These are phyloP conservation scores for Thumatha senex DNA, from an alignment of 2,888 invertebrate species.

Conservation along the genomic window DNA sequence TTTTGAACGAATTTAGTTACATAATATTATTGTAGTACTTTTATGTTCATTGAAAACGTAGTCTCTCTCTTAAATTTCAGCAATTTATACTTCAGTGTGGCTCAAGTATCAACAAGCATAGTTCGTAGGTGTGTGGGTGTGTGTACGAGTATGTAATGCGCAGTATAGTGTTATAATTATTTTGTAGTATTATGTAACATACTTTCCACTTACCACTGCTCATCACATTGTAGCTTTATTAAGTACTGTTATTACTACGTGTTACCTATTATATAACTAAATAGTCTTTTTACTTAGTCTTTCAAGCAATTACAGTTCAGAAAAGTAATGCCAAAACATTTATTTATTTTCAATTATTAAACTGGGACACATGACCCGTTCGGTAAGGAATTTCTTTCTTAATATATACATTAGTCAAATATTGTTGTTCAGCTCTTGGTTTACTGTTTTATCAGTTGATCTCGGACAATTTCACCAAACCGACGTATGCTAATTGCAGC, in stretches of 20 bases:
- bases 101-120: not conserved
- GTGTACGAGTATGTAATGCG: constrained; percentile 11
- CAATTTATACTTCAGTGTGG: constrained; percentile 19
- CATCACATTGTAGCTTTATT: constrained; percentile 5
- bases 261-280: not conserved
- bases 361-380: not conserved
- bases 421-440: no score
- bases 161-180: constrained; percentile 21
- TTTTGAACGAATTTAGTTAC: not conserved
- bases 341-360: not conserved
- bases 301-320: not conserved
- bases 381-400: not conserved
- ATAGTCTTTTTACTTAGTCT: not conserved
- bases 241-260: not conserved
- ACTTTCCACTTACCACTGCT: constrained; percentile 17
- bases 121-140: no score
- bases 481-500: no score
- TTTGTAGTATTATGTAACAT: constrained; percentile 24
- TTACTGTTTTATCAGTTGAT: no score
- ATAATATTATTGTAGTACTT: no score
- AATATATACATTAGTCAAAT: no score
- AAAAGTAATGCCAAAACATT: not conserved
- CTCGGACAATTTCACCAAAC: no score
- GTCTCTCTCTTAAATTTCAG: constrained; percentile 14
- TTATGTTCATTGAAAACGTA: not conserved